Base-by-base conservation (phyloP, 2,113 vertebrate genomes). In the Anolis sagrei region DNA sequence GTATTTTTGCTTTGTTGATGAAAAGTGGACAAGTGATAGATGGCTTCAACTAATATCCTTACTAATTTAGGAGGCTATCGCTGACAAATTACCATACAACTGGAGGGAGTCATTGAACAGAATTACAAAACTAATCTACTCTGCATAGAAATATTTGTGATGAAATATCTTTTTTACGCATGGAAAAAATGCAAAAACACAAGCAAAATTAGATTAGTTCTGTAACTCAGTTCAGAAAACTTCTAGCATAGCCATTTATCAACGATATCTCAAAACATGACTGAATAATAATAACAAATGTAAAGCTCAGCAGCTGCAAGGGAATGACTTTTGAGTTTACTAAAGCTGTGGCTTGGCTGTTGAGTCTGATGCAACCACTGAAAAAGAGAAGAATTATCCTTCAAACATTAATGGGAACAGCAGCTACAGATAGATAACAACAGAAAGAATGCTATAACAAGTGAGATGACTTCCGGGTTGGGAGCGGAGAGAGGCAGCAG, bases 51-150 rank as follows among this genome's bases (percentile, higher is more conserved):
- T 89, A 84, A 84, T 74, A 87, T 91, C 66, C 84, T 78, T 90
- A 84, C 85, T 93, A 92, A 21, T 91, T 92, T 89, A 79, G 91
- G 87, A 79, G 91, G 87, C 88, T 89, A 87, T 49, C 68, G 58
- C 0, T 90, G 90, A 93, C 88, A 92, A 94, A 92, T 93, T 92
- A 89, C 86, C 87, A 81, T 83, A 88, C 72, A 90, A 86, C 89
- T 92, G 73, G 75, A 84, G 86, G 83, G 62, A 79, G 80, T 88
- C 93, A 61, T 87, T 88, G 82, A 82, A 87, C 77, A 64, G 89
- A 89, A 85, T 92, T 91, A 88, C 82, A 87, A 87, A 83, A 62
- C 70, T 90, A 66, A 36, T 74, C 44, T 80, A 73, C 75, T 80
- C 44, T 85, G 77, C 77, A 77, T 79, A 91, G 91, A 82, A 83